These are phyloP conservation scores for Fukomys damarensis DNA, from an alignment of 2,113 vertebrate species.

Conservation along the genomic window DNA sequence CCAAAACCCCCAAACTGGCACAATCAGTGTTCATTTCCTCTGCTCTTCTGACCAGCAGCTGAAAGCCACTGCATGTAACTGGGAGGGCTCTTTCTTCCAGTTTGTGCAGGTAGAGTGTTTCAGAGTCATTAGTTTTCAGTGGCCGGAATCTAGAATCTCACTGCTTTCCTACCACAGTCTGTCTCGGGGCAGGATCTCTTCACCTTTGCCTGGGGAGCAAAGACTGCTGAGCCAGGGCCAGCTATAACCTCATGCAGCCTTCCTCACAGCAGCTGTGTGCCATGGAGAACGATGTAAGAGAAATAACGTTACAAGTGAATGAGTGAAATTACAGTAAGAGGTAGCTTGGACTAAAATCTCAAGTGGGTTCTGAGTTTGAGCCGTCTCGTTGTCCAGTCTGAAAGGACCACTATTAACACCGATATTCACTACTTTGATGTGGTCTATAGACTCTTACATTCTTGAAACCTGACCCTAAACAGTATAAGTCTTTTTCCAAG, in stretches of 20 bases:
- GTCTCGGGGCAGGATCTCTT: not conserved
- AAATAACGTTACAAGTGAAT: not conserved
- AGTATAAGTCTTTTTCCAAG: not conserved
- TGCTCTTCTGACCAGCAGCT: not conserved
- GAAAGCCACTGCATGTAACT: too few relatives aligned
- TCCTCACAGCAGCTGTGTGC: not conserved
- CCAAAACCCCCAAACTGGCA: not conserved
- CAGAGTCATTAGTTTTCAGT: not conserved
- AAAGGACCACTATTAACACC: not conserved
- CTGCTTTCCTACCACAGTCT: not conserved
- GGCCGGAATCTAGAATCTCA: not conserved
- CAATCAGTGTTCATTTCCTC: too few relatives aligned
- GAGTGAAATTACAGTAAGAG: not conserved
- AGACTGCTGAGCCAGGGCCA: not conserved
- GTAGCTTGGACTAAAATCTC: not conserved
- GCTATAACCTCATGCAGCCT: not conserved
- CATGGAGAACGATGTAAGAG: not conserved
- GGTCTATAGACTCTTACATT: not conserved
- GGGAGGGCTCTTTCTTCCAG: not conserved
- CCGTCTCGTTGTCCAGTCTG: not conserved
- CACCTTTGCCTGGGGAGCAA: not conserved
- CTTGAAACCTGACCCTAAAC: not conserved
- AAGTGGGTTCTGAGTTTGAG: not conserved
- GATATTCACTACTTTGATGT: not conserved
- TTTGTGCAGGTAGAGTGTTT: not conserved